Conservation (phyloP, 2,888 invertebrate genomes). For the Gymnoscelis rufifasciata region DNA sequence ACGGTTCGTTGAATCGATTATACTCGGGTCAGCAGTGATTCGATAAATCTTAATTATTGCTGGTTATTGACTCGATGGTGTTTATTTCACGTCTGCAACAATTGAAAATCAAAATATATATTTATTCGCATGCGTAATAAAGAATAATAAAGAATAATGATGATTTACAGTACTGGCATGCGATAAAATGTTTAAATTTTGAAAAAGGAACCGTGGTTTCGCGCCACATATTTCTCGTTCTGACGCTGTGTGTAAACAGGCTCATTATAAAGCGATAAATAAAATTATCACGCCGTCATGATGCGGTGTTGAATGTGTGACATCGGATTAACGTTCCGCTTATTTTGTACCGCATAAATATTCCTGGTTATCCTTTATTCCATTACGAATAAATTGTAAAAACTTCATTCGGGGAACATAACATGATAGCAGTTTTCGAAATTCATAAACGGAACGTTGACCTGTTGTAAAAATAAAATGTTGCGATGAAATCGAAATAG, state of each 20-base stretch:
- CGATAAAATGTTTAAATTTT: constrained; percentile 12
- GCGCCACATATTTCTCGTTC: constrained; percentile 31
- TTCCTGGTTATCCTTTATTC: constrained; percentile 41
- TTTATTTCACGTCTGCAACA: neutral
- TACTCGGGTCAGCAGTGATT: constrained; percentile 43
- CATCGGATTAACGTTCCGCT: constrained; percentile 53
- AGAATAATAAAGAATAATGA: constrained; percentile 8
- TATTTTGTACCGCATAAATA: constrained; percentile 61
- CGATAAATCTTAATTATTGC: constrained; percentile 25
- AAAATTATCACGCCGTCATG: constrained; percentile 70
- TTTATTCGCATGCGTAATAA: neutral
- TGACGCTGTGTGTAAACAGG: constrained; percentile 54
- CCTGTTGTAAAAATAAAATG: neutral
- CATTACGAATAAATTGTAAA: neutral
- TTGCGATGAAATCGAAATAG: constrained; percentile 32
- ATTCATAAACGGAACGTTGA: neutral
- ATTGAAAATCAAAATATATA: neutral
- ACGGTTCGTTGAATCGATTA: constrained; percentile 60
- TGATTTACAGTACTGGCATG: constrained; percentile 14
- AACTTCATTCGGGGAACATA: neutral
- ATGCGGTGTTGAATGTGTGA: constrained; percentile 52
- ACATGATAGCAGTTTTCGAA: too few species aligned
- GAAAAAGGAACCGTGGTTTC: constrained; percentile 12
- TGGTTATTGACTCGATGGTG: constrained; percentile 5
- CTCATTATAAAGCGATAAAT: constrained; percentile 76